phyloP scores from a whole-genome alignment of 1,140 invertebrate species.

The Nebria ingens region DNA sequence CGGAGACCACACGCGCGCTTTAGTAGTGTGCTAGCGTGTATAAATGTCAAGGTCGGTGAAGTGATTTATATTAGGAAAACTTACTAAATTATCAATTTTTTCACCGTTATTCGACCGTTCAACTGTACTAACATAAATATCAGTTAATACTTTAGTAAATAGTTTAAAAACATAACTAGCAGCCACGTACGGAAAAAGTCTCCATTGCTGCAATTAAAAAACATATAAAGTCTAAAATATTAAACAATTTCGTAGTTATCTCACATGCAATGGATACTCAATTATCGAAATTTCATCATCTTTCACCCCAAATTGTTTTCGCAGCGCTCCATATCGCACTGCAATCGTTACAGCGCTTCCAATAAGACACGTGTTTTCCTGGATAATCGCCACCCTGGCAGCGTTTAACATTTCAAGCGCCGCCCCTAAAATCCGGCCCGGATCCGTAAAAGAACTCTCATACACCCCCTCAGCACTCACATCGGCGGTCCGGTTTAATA shows the following conservation, averaged over 20 bases:
- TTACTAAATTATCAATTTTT: conserved; percentile 19
- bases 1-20: too few relatives aligned
- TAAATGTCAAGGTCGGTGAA: too few relatives aligned
- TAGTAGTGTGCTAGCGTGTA: too few relatives aligned
- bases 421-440: conserved; percentile 65
- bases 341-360: conserved; percentile 72
- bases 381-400: conserved; percentile 65
- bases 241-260: conserved; percentile 20
- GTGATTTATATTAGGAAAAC: too few relatives aligned
- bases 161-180: conserved; percentile 66
- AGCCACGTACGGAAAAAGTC: conserved; percentile 83
- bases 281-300: conserved; percentile 69
- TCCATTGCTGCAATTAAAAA: conserved; percentile 63
- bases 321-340: conserved; percentile 77
- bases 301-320: conserved; percentile 78
- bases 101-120: conserved; percentile 19
- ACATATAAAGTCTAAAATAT: neutral
- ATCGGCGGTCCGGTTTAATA: conserved; percentile 85
- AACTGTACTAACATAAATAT: conserved; percentile 26
- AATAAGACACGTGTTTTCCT: conserved; percentile 64
- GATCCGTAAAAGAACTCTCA: conserved; percentile 64
- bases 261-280: conserved; percentile 81
- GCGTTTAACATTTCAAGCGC: conserved; percentile 78
- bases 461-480: conserved; percentile 79
- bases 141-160: conserved; percentile 47